phyloP scores from a whole-genome alignment of 1,140 invertebrate genomes.

The Camponotus pennsylvanicus region DNA sequence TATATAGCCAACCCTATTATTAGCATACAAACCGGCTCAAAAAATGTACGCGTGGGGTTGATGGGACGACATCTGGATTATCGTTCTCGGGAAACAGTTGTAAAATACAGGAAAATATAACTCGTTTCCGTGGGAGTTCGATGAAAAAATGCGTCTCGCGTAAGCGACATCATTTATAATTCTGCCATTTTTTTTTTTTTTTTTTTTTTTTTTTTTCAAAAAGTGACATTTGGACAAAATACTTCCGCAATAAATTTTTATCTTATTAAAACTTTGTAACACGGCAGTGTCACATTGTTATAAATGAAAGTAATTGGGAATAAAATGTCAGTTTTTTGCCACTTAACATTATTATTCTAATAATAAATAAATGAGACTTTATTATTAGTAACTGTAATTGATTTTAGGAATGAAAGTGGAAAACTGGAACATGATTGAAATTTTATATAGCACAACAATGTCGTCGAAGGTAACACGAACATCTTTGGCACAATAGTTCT shows the following conservation, averaged over 20 bases:
- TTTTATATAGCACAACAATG: not conserved
- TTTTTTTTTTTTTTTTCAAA: conserved; percentile 50
- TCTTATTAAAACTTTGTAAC: not conserved
- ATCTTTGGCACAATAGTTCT: conserved; percentile 49
- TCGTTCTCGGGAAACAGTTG: conserved; percentile 58
- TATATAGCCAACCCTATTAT: conserved; percentile 48
- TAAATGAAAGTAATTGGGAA: not conserved
- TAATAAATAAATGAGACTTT: not conserved
- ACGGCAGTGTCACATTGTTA: not conserved
- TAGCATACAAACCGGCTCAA: not conserved
- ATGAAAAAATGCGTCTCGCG: conserved; percentile 58
- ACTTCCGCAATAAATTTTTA: conserved; percentile 5
- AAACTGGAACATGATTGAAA: not conserved
- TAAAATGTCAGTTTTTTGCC: not conserved
- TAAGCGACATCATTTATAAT: conserved; percentile 51
- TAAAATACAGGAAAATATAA: conserved; percentile 68
- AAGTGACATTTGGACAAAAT: conserved; percentile 36
- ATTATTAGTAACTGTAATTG: not conserved
- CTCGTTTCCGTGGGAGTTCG: conserved; percentile 72
- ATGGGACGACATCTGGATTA: conserved; percentile 71
- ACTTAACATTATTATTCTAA: not conserved
- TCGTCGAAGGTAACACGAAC: conserved; percentile 48
- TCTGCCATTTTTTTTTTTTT: conserved; percentile 41
- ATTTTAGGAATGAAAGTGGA: conserved; percentile 20
- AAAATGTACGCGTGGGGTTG: conserved; percentile 70